Percentiles rank a stretch among this genome's conserved stretches.
phyloP scores from a whole-genome alignment of 2,888 invertebrate genomes.

The Octonoba sinensis region DNA sequence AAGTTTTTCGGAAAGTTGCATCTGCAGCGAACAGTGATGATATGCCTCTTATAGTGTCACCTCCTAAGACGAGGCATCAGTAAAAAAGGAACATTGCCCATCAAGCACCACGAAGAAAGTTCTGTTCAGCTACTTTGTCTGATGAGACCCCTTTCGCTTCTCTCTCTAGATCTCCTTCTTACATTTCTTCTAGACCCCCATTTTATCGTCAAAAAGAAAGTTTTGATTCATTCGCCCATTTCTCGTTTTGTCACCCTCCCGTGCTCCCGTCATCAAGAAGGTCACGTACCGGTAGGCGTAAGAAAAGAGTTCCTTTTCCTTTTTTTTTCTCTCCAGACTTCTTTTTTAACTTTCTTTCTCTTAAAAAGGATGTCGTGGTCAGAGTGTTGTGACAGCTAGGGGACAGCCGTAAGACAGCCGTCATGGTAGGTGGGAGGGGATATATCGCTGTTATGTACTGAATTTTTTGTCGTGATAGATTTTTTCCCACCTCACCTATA shows the following conservation, averaged over 20 bases:
- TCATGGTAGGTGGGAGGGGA: constrained; percentile 7
- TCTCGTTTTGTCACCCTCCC: constrained; percentile 26
- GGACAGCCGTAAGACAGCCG: constrained; percentile 29
- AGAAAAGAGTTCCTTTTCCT: constrained; percentile 3
- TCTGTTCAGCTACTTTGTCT: constrained; percentile 40
- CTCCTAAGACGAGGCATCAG: not conserved
- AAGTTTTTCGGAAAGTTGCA: not conserved
- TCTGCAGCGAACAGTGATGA: constrained; percentile 7
- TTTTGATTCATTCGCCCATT: constrained; percentile 33
- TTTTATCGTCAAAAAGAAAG: constrained; percentile 8
- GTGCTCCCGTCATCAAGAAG: constrained; percentile 28
- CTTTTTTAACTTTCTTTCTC: too few relatives aligned
- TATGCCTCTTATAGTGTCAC: not conserved
- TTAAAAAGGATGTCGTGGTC: constrained; percentile 39
- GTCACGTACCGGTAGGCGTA: constrained; percentile 30
- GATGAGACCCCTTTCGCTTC: constrained; percentile 23
- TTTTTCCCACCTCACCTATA: constrained; percentile 6
- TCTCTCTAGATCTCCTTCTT: not conserved
- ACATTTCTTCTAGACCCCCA: not conserved
- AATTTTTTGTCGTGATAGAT: too few relatives aligned
- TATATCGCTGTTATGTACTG: constrained; percentile 28
- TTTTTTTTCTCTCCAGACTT: not conserved
- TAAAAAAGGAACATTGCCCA: constrained; percentile 6
- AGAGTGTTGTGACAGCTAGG: constrained; percentile 49
- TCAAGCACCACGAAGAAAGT: not conserved